Evolutionary conservation across 1,140 invertebrate species (phyloP).

Genomic region (Scylla paramamosain): DNA sequence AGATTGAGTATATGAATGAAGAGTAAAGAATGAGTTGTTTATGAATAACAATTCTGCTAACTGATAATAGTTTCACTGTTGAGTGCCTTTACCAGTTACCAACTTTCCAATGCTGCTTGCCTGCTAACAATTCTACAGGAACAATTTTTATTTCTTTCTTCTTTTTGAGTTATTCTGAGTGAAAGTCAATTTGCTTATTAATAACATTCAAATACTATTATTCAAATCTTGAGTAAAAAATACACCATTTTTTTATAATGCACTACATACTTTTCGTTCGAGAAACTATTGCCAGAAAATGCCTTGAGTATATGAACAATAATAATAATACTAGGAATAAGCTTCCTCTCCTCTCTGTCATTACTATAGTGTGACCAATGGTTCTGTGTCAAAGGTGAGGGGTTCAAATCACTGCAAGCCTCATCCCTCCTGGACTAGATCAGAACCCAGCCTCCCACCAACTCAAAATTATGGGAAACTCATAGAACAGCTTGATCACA

Average conservation of each 20-base stretch:
- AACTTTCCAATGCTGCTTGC: not conserved
- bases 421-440: constrained; percentile 1
- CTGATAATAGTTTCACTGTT: not conserved
- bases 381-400: not conserved
- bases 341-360: not conserved
- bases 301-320: too few relatives aligned
- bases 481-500: constrained; percentile 1
- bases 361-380: not conserved
- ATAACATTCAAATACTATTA: not conserved
- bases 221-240: not conserved
- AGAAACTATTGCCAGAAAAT: not conserved
- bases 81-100: not conserved
- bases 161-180: not conserved
- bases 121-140: not conserved
- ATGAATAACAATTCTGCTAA: not conserved
- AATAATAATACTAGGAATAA: not conserved
- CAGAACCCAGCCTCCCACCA: not conserved
- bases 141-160: not conserved
- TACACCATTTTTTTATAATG: not conserved
- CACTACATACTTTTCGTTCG: not conserved
- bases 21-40: not conserved
- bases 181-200: not conserved
- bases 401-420: not conserved
- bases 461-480: not conserved
- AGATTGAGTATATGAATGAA: not conserved